Evolutionary conservation across 2,797 vertebrate genomes (phyloP), one percentile per base, ranked within the genome.

Genomic region (Lycodopsis pacificus): DNA sequence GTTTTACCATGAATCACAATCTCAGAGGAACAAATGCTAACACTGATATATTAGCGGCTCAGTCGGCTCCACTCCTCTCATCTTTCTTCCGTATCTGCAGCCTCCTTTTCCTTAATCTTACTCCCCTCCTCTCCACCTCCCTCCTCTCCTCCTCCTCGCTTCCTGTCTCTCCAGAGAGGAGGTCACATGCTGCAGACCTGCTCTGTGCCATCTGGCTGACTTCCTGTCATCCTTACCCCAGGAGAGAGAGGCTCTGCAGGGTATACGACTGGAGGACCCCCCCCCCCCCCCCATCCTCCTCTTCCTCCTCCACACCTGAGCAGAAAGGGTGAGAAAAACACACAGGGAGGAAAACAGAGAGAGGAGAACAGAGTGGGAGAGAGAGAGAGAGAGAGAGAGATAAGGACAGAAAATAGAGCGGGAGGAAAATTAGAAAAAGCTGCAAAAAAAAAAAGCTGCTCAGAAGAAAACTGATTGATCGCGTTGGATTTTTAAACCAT

Each of bases 191-290:
- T 86, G 86, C 85, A 86, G 89, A 92, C 87, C 91, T 93, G 90
- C 89, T 93, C 90, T 25, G 85, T 92, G 91, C 95, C 95, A 96
- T 95, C 94, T 96, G 95, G 95, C 93, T 91, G 90, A 90, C 94
- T 95, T 95, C 92, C 93, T 94, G 93, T 93, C 93, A 94, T 92
- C 91, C 86, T 68, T 89, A 85, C 89, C 93, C 91, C 90, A 88
- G 88, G 92, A 95, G 91, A 89, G 88, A 79, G 84, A 54, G 82
- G 79, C 90, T 92, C 93, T 91, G 90, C 85, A 73, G 90, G 92
- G 86, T 80, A 83, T 68, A 74, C 7, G 72, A 80, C 82, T 80
- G 68, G 76, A 91, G 79, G 86, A 86, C 66, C 30, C 70, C 80
- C 75, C 61, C 25, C 56, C 57, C 72, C 63, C 74, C 65, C 11